These are phyloP conservation scores for Brachionus angularis DNA, from an alignment of 1,140 invertebrate genomes.

Conservation along the genomic window DNA sequence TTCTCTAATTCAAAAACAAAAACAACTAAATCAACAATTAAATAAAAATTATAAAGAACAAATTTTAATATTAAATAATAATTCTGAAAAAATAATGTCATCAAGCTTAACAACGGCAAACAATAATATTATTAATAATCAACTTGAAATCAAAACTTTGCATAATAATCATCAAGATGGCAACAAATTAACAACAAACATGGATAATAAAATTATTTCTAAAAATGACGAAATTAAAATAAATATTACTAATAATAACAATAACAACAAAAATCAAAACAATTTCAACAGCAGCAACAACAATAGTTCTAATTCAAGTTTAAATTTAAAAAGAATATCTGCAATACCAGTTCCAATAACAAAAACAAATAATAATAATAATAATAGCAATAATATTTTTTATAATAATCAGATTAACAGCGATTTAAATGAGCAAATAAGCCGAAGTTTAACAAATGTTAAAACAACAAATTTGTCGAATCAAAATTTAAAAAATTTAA, in stretches of 20 bases:
- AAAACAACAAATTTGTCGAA: no score
- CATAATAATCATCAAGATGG: no score
- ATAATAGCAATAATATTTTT: no score
- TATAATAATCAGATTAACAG: no score
- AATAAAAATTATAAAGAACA: background rate
- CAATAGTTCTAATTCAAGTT: background rate
- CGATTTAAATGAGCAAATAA: background rate
- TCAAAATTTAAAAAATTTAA: background rate
- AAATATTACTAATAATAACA: no score
- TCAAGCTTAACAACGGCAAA: slow-evolving; percentile 20
- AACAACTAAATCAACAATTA: background rate
- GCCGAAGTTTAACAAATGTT: no score
- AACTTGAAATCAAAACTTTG: background rate
- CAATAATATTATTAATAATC: no score
- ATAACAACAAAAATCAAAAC: no score
- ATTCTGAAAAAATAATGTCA: slow-evolving; percentile 23
- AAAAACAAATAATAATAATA: slow-evolving; percentile 13
- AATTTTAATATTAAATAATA: background rate
- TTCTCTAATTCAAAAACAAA: background rate
- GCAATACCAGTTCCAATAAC: slow-evolving; percentile 10
- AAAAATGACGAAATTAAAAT: background rate
- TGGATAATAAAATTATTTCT: background rate
- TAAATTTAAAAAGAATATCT: background rate
- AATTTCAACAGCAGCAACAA: no score
- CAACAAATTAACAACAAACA: slow-evolving; percentile 22